Base-by-base conservation (phyloP, 1,140 invertebrate genomes). In the Potamilus streckersoni region DNA sequence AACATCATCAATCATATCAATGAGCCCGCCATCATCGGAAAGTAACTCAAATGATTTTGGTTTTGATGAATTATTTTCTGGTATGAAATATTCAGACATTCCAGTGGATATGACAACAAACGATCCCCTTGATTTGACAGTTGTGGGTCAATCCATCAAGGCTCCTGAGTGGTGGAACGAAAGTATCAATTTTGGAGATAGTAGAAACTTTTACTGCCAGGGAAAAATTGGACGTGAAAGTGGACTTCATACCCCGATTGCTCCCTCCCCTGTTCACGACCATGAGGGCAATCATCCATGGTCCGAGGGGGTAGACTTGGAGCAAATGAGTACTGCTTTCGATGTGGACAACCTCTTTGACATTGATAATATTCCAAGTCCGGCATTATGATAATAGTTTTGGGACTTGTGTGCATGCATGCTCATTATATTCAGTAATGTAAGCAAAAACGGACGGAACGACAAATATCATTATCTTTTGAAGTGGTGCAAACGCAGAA, bases 101-200 rank as follows among this genome's bases (percentile, higher is more conserved):
- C 81, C 83, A 16, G 14, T 84, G 31, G 86, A 87, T 74, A 84
- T 83, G 63, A 82, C 82, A 23, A 87, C 78, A 65, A 82, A 81
- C 65, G 77, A 85, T 73, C 85, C 85, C 31, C 73, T 89, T 57
- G 87, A 87, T 78, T 77, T 90, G 49, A 85, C 86, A 27, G 84
- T 90, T 16, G 84, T 85, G 20, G 89, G 89, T 20, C 82, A 81
- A 14, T 79, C 81, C 17, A 86, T 90, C 59, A 74, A 84, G 68
- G 81, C 87, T n/a, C 86, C 89, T 6, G 81, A 87, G 31, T 88
- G 90, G 89, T 89, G 90, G 90, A 74, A 64, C 14, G 87, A 88
- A 17, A 80, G 79, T 73, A 76, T 82, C 14, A 84, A 80, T 70
- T 56, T 71, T 58, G 70, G 66, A 57, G 80, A 79, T 55, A 78